Conservation (phyloP, 1,140 invertebrate genomes). For the Vanessa atalanta region DNA sequence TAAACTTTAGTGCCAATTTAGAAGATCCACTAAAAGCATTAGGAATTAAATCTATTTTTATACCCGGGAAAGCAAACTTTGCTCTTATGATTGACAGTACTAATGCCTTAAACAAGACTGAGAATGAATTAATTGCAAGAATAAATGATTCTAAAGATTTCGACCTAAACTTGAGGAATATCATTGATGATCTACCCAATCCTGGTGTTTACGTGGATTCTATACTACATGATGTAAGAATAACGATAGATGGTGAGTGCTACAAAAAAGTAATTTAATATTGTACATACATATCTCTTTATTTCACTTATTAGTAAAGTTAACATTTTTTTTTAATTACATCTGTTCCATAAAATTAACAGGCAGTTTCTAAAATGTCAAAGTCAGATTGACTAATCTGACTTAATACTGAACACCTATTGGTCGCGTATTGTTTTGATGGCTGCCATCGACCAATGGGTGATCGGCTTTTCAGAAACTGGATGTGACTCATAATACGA, state of each 20-base stretch:
- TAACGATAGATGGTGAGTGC: slow-evolving; percentile 76
- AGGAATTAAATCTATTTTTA: slow-evolving; percentile 84
- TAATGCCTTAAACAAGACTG: slow-evolving; percentile 43
- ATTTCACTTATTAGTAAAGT: no score
- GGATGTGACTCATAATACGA: no score
- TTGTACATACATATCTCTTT: no score
- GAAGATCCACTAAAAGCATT: slow-evolving; percentile 80
- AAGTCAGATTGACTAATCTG: no score
- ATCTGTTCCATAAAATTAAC: no score
- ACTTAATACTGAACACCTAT: no score
- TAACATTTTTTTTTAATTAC: no score
- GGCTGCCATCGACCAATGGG: no score
- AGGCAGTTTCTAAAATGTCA: no score
- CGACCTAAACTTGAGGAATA: slow-evolving; percentile 39
- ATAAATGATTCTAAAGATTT: slow-evolving; percentile 40
- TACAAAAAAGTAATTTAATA: not conserved
- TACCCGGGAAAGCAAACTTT: slow-evolving; percentile 83
- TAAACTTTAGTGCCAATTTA: slow-evolving; percentile 82
- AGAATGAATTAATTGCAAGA: slow-evolving; percentile 49
- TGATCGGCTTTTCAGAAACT: no score
- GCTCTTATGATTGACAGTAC: slow-evolving; percentile 80
- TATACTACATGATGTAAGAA: slow-evolving; percentile 84
- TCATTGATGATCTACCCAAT: slow-evolving; percentile 66
- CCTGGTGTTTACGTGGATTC: slow-evolving; percentile 83
- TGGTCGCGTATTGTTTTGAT: no score